Percentiles rank a stretch among this genome's conserved stretches.
Conservation (phyloP, 2,888 invertebrate species). For the Chymomyza procnemis region DNA sequence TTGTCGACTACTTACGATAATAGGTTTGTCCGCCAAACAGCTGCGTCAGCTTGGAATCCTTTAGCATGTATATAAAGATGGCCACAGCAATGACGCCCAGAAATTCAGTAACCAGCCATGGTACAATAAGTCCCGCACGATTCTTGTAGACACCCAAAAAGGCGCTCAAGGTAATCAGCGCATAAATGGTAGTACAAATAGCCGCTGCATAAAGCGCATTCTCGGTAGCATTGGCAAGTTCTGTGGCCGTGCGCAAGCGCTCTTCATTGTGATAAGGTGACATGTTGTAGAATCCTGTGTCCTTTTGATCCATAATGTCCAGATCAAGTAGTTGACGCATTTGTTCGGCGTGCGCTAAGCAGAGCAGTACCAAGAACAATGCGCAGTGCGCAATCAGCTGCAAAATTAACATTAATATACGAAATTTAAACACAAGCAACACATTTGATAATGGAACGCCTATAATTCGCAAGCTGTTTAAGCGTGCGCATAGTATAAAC, state of each 20-base stretch:
- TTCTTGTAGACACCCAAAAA: constrained; percentile 77
- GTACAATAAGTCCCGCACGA: constrained; percentile 74
- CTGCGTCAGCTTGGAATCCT: constrained; percentile 67
- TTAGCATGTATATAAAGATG: constrained; percentile 67
- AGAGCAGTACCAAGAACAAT: constrained; percentile 76
- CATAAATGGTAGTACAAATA: constrained; percentile 65
- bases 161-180: constrained; percentile 73
- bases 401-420: constrained; percentile 13
- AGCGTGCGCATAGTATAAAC: neutral
- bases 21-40: constrained; percentile 72
- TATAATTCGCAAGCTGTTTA: constrained; percentile 35
- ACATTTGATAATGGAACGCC: too few species aligned
- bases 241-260: constrained; percentile 72
- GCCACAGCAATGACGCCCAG: constrained; percentile 66
- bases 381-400: constrained; percentile 77
- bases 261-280: constrained; percentile 74
- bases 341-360: constrained; percentile 77
- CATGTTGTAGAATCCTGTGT: constrained; percentile 76
- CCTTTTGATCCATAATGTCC: constrained; percentile 78
- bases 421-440: neutral
- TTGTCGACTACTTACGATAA: constrained; percentile 71
- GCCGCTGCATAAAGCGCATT: constrained; percentile 70
- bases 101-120: constrained; percentile 77
- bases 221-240: constrained; percentile 75
- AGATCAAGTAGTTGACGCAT: constrained; percentile 75